Percentiles rank a stretch among this genome's conserved stretches.
Conservation (phyloP, 2,888 invertebrate genomes). For the Mamestra brassicae region DNA sequence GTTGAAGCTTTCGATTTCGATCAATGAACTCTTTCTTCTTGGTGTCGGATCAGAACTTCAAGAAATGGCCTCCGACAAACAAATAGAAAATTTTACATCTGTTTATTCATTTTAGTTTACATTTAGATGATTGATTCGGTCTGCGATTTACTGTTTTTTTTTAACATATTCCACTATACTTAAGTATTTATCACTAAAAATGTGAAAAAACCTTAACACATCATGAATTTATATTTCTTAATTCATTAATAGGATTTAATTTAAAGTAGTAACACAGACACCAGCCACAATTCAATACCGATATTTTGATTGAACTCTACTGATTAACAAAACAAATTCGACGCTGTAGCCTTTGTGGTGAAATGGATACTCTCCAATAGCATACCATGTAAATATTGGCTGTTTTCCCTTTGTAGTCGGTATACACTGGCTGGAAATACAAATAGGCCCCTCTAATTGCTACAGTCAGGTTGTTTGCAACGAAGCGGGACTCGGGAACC, state of each 20-base stretch:
- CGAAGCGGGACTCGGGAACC: slow-evolving; percentile 69
- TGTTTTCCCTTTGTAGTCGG: slow-evolving; percentile 49
- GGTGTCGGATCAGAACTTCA: too few species aligned
- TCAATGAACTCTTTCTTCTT: too few species aligned
- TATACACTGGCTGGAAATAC: slow-evolving; percentile 57
- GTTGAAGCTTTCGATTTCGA: too few species aligned
- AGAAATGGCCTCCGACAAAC: too few species aligned
- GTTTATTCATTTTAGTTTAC: background rate
- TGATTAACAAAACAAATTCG: slow-evolving; percentile 38
- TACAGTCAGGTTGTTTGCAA: slow-evolving; percentile 75
- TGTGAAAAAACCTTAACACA: background rate
- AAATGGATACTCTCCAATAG: slow-evolving; percentile 30
- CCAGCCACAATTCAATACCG: slow-evolving; percentile 7
- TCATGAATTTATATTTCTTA: too few species aligned
- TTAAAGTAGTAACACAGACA: background rate
- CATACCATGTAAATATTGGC: slow-evolving; percentile 40
- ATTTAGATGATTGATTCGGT: background rate
- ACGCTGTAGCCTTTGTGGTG: slow-evolving; percentile 28
- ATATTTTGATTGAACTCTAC: slow-evolving; percentile 29
- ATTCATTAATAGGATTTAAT: slow-evolving; percentile 3
- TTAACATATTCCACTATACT: too few species aligned
- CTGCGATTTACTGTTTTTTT: too few species aligned
- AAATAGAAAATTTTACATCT: too few species aligned
- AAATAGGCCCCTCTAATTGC: slow-evolving; percentile 77
- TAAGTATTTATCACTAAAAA: background rate